Percentiles rank a stretch among this genome's conserved stretches.
These are phyloP conservation scores for Euzophera pinguis DNA, from an alignment of 2,888 invertebrate genomes.

Conservation along the genomic window DNA sequence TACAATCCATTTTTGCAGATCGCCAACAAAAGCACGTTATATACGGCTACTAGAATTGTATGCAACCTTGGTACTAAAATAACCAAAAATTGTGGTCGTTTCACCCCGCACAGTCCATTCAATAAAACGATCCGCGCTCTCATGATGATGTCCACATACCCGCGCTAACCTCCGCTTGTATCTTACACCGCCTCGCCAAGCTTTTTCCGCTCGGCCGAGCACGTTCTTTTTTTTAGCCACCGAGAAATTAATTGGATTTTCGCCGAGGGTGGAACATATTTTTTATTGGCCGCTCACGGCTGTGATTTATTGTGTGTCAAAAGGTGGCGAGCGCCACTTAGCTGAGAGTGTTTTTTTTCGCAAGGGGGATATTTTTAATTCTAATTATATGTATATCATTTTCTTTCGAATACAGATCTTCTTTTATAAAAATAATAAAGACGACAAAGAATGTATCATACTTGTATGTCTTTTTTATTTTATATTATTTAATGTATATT, in stretches of 20 bases:
- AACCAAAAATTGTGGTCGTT: background rate
- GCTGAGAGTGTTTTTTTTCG: conserved; percentile 63
- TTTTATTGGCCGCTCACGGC: conserved; percentile 77
- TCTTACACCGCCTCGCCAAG: conserved; percentile 38
- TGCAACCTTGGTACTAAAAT: too few species aligned
- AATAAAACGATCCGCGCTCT: conserved; percentile 16
- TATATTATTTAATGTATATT: too few species aligned
- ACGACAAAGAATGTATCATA: too few species aligned
- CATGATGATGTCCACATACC: conserved; percentile 16
- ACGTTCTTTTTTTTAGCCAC: conserved; percentile 72
- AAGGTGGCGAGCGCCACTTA: conserved; percentile 79
- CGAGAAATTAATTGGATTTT: conserved; percentile 79
- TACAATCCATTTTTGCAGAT: too few species aligned
- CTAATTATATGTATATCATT: conserved; percentile 40
- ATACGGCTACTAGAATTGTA: too few species aligned
- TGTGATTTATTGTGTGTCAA: conserved; percentile 79
- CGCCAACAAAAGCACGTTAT: too few species aligned
- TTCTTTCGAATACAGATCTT: too few species aligned
- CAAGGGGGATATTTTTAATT: conserved; percentile 55
- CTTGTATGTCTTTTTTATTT: too few species aligned
- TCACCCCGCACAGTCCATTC: conserved; percentile 24
- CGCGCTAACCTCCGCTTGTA: conserved; percentile 34
- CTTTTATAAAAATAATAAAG: background rate
- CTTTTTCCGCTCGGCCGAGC: conserved; percentile 70
- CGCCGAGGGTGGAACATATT: conserved; percentile 79